Base-by-base conservation (phyloP, 1,140 invertebrate species). In the Lerema accius region DNA sequence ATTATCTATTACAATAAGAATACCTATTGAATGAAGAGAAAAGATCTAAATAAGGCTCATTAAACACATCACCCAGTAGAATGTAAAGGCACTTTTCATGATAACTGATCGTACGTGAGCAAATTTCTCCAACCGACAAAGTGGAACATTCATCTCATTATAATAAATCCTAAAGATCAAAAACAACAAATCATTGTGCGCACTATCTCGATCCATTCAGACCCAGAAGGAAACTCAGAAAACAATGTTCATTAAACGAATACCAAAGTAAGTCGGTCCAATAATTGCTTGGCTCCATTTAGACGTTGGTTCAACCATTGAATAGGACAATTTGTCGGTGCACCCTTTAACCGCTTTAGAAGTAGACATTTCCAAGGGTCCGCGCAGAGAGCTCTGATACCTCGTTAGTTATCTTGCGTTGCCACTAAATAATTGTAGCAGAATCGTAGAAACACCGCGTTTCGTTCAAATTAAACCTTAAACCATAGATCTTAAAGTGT, bases 241-340 rank as follows among this genome's bases (percentile, higher is more conserved):
- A 82, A 88, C 83, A 88, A 88, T 85, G 81, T 85, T 86, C 83
- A 85, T 86, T 88, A 84, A 85, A 84, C 69, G 85, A 82, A 86
- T 88, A 85, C 84, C 85, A 81, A 84, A 88, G 77, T 68, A 76
- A 74, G 68, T 65, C 74, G 73, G 63, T 72, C 73, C 82, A 86
- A 89, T 89, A 86, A 89, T 86, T 89, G 84, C 84, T 71, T 71
- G 65, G 63, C 74, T 78, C 71, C 82, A 86, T 86, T 86, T 86
- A 83, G 79, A 82, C 71, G 67, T 79, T 73, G 77, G 76, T 75
- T 80, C 79, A 83, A 78, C 74, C 76, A 75, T 77, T 85, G 78
- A 86, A 89, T 88, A 64, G 76, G 82, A 86, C 84, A 86, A 89
- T 89, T 89, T 86, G 86, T 89, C 86, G 82, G 81, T 78, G 64